Conservation (phyloP, 2,888 invertebrate species). For the Philonicus albiceps region DNA sequence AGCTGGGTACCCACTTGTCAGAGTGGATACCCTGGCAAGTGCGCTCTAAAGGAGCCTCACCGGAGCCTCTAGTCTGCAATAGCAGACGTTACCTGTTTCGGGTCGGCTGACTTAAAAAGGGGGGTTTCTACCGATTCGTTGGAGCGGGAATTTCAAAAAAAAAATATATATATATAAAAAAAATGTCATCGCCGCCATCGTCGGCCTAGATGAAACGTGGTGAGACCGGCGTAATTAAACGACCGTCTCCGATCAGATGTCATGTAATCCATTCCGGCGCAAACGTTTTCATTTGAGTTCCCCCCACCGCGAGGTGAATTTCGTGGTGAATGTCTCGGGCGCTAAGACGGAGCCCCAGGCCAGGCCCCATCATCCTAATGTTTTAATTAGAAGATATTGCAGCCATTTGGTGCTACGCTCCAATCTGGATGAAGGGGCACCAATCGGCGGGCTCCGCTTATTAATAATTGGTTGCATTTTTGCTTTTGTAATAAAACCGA, state of each 20-base stretch:
- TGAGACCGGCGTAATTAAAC: conserved; percentile 45
- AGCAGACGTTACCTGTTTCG: background rate
- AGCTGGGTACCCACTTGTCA: background rate
- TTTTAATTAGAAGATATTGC: conserved; percentile 36
- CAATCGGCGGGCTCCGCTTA: background rate
- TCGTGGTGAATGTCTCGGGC: too few relatives aligned
- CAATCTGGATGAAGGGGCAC: background rate
- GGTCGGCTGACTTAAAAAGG: background rate
- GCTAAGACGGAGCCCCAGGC: background rate
- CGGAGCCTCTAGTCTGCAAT: background rate
- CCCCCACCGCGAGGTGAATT: background rate
- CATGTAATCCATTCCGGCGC: conserved; percentile 45
- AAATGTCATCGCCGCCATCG: conserved; percentile 30
- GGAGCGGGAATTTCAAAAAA: conserved; percentile 15
- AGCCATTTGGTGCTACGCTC: conserved; percentile 3
- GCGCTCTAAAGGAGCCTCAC: background rate
- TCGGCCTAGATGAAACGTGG: conserved; percentile 45
- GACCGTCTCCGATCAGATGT: conserved; percentile 45
- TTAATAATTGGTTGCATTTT: conserved; percentile 19
- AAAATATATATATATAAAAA: too few relatives aligned
- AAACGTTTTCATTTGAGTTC: conserved; percentile 45
- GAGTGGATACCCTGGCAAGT: background rate
- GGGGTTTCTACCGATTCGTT: background rate
- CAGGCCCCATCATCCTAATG: background rate
- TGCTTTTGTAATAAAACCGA: conserved; percentile 8